These are phyloP conservation scores for Glareola pratincola DNA, from an alignment of 2,113 vertebrate genomes.

Conservation along the genomic window DNA sequence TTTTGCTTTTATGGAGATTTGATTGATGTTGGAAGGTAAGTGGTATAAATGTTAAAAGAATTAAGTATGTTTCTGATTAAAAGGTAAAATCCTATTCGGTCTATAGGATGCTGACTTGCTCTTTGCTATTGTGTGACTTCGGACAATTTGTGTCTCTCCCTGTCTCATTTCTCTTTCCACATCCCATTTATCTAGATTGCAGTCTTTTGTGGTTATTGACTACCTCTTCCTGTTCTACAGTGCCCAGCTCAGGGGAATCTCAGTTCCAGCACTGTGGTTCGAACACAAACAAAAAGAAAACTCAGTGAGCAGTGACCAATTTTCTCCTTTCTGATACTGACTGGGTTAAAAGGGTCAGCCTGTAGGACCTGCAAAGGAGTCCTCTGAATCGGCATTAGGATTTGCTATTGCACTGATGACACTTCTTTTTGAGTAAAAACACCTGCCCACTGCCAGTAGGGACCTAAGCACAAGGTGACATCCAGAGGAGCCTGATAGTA, in stretches of 20 bases:
- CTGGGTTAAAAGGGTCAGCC: background rate
- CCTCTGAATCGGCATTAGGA: background rate
- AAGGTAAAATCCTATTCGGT: background rate
- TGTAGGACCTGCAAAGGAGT: background rate
- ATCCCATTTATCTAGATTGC: background rate
- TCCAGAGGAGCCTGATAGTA: background rate
- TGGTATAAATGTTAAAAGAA: conserved; percentile 14
- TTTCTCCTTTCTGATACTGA: background rate
- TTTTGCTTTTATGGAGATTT: conserved; percentile 27
- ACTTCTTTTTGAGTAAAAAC: background rate
- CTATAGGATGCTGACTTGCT: background rate
- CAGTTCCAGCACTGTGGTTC: background rate
- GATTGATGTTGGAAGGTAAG: conserved; percentile 30
- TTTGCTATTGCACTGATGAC: background rate
- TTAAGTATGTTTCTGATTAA: background rate
- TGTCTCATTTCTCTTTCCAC: background rate
- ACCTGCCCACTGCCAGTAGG: fast-evolving
- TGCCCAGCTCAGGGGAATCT: background rate
- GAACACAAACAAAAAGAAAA: background rate
- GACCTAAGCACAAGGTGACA: background rate
- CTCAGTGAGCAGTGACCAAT: background rate
- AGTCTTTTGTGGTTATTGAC: background rate
- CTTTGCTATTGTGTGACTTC: background rate
- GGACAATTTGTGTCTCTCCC: background rate
- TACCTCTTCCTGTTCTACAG: background rate